Conservation (phyloP, 2,797 vertebrate genomes). For the Vipera ursinii region DNA sequence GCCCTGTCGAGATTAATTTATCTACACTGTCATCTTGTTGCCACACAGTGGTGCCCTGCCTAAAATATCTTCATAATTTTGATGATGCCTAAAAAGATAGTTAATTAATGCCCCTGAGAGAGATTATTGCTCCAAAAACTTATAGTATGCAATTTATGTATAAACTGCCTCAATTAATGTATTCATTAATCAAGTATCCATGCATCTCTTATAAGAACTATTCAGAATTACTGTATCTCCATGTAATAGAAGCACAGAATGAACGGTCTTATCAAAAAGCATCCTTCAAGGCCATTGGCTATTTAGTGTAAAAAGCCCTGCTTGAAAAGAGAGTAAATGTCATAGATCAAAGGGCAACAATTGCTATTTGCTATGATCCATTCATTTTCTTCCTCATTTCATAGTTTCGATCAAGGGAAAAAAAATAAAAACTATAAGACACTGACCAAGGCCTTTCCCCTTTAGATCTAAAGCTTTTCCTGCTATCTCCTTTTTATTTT, state of each 20-base stretch:
- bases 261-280: not conserved
- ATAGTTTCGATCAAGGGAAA: not conserved
- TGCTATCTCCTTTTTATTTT: not conserved
- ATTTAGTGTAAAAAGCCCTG: not conserved
- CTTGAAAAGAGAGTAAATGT: not conserved
- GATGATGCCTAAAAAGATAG: not conserved
- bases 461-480: not conserved
- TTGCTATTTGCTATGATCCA: not conserved
- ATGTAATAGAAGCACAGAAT: not conserved
- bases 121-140: not conserved
- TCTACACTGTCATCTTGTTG: constrained; percentile 24
- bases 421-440: not conserved
- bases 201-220: constrained; percentile 20
- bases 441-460: too few relatives aligned
- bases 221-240: constrained; percentile 14
- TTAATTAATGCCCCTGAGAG: not conserved
- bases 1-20: constrained; percentile 33
- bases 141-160: constrained; percentile 34
- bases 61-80: constrained; percentile 20
- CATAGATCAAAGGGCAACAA: not conserved
- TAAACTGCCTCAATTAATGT: constrained; percentile 25
- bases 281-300: not conserved
- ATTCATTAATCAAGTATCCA: constrained; percentile 10
- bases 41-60: not conserved
- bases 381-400: not conserved